Evolutionary conservation across 1,140 invertebrate species (phyloP).

Genomic region (Phymastichus coffea): DNA sequence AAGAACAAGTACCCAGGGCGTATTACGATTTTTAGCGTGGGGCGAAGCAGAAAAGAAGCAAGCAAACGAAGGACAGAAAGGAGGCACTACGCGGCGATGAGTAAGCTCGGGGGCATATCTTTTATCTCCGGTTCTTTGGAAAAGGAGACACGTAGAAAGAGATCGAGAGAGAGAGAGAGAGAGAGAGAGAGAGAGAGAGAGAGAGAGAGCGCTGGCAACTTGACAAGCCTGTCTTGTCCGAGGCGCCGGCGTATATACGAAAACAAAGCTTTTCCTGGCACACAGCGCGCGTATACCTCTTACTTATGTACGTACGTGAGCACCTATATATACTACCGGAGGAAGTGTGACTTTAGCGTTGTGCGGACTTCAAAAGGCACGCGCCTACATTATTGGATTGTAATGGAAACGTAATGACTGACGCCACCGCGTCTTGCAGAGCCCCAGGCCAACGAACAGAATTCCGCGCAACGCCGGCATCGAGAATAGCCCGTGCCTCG

Average conservation of each 20-base stretch:
- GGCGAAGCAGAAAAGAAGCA: constrained; percentile 4
- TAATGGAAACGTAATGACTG: constrained; percentile 27
- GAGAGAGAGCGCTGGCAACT: constrained; percentile 23
- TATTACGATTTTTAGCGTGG: constrained; percentile 2
- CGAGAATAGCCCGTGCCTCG: too few relatives aligned
- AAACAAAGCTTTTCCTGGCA: constrained; percentile 26
- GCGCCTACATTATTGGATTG: not conserved
- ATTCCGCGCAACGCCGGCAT: too few relatives aligned
- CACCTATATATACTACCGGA: too few relatives aligned
- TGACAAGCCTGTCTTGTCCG: constrained; percentile 28
- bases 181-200: constrained; percentile 1
- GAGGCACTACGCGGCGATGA: constrained; percentile 5
- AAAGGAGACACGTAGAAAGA: too few relatives aligned
- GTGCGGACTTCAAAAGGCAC: constrained; percentile 26
- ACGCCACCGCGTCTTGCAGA: too few relatives aligned
- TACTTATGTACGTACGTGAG: too few relatives aligned
- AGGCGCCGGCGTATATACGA: constrained; percentile 26
- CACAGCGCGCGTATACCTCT: not conserved
- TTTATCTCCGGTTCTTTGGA: not conserved
- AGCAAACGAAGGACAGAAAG: not conserved
- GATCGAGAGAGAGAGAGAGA: too few relatives aligned
- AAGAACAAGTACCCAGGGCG: not conserved
- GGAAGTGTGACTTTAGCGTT: constrained; percentile 30
- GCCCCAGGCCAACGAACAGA: too few relatives aligned
- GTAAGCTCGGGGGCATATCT: constrained; percentile 22